Conservation (phyloP, 1,140 invertebrate genomes). For the Babylonia areolata region DNA sequence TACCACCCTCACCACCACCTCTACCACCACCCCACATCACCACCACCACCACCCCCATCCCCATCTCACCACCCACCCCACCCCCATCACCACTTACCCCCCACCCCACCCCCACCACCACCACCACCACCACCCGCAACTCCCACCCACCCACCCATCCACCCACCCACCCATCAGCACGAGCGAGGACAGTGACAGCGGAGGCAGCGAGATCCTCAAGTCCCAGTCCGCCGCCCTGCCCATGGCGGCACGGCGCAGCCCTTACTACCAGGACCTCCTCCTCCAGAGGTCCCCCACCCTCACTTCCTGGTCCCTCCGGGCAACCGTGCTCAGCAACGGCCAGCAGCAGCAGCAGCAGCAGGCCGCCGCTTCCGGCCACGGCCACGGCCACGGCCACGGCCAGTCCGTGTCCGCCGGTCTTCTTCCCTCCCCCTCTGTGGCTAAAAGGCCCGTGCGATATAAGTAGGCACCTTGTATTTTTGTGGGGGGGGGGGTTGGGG, state of each 20-base stretch:
- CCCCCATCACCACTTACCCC: not conserved
- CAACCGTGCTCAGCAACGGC: not conserved
- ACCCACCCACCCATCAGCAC: conserved; percentile 3
- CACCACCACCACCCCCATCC: too few species aligned
- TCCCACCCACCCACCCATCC: not conserved
- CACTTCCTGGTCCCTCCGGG: conserved; percentile 3
- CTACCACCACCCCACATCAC: too few species aligned
- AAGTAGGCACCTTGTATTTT: conserved; percentile 11
- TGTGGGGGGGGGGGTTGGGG: too few species aligned
- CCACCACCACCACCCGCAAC: not conserved
- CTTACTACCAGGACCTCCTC: conserved; percentile 27
- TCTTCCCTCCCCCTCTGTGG: conserved; percentile 5
- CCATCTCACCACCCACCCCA: not conserved
- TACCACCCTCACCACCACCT: not conserved
- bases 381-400: not conserved
- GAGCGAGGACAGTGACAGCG: conserved; percentile 28
- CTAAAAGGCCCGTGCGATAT: conserved; percentile 27
- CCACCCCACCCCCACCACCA: not conserved
- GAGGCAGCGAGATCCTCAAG: conserved; percentile 16
- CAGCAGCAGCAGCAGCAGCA: not conserved
- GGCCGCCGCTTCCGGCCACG: not conserved
- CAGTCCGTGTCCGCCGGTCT: not conserved
- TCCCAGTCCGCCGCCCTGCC: conserved; percentile 18
- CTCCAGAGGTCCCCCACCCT: not conserved
- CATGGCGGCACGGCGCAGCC: conserved; percentile 14